Percentiles rank a stretch among this genome's conserved stretches.
Evolutionary conservation across 2,888 invertebrate genomes (phyloP).

Genomic region (Spilosoma lubricipeda): DNA sequence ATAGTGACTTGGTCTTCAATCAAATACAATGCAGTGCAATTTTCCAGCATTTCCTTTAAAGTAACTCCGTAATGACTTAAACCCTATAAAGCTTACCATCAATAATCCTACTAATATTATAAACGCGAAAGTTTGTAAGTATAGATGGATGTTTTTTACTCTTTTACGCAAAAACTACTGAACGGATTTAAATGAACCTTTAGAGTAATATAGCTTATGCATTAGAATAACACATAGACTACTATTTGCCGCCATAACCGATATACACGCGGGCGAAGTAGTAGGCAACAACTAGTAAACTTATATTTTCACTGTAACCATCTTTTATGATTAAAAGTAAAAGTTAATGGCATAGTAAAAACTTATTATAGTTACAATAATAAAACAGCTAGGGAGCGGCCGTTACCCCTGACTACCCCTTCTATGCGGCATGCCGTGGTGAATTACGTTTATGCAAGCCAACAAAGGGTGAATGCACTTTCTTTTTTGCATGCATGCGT

Average conservation of each 20-base stretch:
- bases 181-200: too few relatives aligned
- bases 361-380: slow-evolving; percentile 35
- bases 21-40: too few relatives aligned
- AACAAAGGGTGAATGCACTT: neutral
- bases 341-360: slow-evolving; percentile 29
- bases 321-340: slow-evolving; percentile 17
- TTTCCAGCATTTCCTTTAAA: neutral
- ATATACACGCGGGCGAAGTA: too few relatives aligned
- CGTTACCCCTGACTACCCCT: slow-evolving; percentile 28
- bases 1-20: too few relatives aligned
- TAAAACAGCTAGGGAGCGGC: slow-evolving; percentile 40
- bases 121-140: too few relatives aligned
- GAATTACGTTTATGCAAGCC: slow-evolving; percentile 23
- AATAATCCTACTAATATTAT: too few relatives aligned
- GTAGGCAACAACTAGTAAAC: too few relatives aligned
- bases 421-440: slow-evolving; percentile 14
- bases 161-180: too few relatives aligned
- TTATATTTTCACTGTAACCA: slow-evolving; percentile 3
- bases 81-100: neutral
- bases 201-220: too few relatives aligned
- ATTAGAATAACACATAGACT: too few relatives aligned
- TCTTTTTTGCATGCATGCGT: neutral
- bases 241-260: too few relatives aligned
- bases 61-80: neutral
- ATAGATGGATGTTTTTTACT: too few relatives aligned